A percentile compares a stretch with the other conserved stretches of the same genome.
Conservation (phyloP, 2,888 invertebrate genomes). For the Anorthoa munda region DNA sequence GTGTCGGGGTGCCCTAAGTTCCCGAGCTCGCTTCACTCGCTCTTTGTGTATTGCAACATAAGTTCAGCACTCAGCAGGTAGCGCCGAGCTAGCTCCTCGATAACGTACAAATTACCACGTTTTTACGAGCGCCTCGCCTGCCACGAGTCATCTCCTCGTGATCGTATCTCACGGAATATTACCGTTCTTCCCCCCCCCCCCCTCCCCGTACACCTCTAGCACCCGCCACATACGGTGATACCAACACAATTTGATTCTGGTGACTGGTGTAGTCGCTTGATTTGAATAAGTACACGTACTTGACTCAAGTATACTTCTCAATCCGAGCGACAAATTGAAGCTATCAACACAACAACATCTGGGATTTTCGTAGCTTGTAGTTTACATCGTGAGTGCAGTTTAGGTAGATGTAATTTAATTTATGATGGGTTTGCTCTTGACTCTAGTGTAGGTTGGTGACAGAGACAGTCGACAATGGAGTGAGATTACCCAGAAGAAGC, state of each 20-base stretch:
- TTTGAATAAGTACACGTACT: constrained; percentile 1
- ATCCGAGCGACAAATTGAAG: neutral
- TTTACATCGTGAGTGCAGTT: neutral
- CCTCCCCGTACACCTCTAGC: neutral
- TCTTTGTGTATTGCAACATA: neutral
- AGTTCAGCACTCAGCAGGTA: neutral
- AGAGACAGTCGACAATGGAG: too few relatives aligned
- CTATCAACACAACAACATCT: neutral
- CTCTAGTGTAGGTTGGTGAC: too few relatives aligned
- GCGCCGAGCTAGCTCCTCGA: neutral
- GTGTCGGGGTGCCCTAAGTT: too few relatives aligned
- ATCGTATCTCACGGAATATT: constrained; percentile 16
- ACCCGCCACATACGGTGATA: neutral
- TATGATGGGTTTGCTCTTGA: neutral
- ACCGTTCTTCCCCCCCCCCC: neutral
- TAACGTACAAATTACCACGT: constrained; percentile 45
- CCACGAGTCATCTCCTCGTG: constrained; percentile 18
- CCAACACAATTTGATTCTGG: constrained; percentile 5
- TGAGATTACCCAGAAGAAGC: too few relatives aligned
- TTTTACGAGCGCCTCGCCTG: constrained; percentile 27
- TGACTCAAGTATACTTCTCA: neutral
- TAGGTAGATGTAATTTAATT: neutral
- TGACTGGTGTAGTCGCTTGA: neutral
- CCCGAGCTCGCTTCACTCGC: too few relatives aligned
- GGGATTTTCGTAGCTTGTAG: neutral